Conservation (phyloP, 2,113 vertebrate genomes). For the Plotosus lineatus region DNA sequence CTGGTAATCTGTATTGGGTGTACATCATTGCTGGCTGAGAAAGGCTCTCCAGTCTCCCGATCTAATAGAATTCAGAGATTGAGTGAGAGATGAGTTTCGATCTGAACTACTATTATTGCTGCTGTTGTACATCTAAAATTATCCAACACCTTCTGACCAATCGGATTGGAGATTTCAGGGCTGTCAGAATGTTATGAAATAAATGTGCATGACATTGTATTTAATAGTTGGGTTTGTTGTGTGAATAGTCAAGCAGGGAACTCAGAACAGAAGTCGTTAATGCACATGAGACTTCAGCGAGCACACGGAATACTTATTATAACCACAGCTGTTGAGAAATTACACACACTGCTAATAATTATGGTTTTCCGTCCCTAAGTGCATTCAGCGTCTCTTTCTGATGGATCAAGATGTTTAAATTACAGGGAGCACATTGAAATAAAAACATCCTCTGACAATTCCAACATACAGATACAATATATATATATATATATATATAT, state of each 20-base stretch:
- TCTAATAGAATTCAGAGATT: no score
- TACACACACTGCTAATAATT: conserved; percentile 45
- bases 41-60: no score
- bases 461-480: no score
- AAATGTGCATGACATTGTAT: background rate
- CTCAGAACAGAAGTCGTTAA: background rate
- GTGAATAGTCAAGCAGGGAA: background rate
- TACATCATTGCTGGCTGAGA: no score
- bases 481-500: no score
- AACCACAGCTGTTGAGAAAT: conserved; percentile 25
- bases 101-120: background rate
- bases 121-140: background rate
- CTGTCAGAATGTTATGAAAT: no score
- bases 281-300: conserved; percentile 16
- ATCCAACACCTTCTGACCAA: background rate
- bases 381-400: conserved; percentile 23
- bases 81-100: no score
- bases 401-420: conserved; percentile 47
- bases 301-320: conserved; percentile 19
- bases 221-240: background rate
- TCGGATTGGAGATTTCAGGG: background rate
- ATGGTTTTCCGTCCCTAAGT: conserved; percentile 19
- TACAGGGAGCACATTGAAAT: conserved; percentile 42
- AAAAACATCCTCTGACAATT: conserved; percentile 37
- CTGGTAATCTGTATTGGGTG: no score